Base-by-base conservation (phyloP, 2,888 invertebrate genomes). In the Phortica magna region DNA sequence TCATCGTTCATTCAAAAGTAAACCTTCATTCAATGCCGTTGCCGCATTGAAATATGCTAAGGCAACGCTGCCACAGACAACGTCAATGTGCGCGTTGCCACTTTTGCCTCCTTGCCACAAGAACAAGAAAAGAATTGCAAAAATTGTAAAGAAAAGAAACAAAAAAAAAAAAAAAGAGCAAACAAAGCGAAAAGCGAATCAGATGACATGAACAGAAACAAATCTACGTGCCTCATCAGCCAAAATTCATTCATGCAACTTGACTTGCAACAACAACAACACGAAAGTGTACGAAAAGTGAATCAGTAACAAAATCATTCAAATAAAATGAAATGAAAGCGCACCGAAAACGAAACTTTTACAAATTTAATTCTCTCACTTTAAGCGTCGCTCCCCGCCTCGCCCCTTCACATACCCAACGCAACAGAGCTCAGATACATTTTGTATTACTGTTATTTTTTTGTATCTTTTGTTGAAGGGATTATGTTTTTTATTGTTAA, bases 301-400 rank as follows among this genome's bases (percentile, higher is more conserved):
- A 48, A 48, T 48, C 14, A 14, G 14, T 12, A 71, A 53, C 41
- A 31, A 53, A 55, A 53, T 12, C 12, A 71, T 53, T 7, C 31
- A 19, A 71, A 61, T 19, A 17, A 19, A 71, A 17, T 19, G 19
- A 2, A 22, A 59, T n/a, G n/a, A 10, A 61, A 61, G 17, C 61
- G 10, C 1, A 61, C 22, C 22, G 6, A 61, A 61, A 6, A 17
- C 22, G 22, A 48, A 48, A 48, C 48, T 2, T 9, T 14, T 61
- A 61, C 61, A 88, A 88, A 89, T 86, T 82, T 83, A 89, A 84
- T 88, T 82, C 79, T 70, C 67, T 81, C 80, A 84, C 80, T 86
- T 88, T 82, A 79, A 71, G 82, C 42, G 19, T 14, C 61, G 9
- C 61, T 1, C 61, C 61, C 61, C 61, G 19, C n/a, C n/a, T n/a